Evolutionary conservation across 2,797 vertebrate species (phyloP).

Genomic region (Tympanoctomys barrerae): DNA sequence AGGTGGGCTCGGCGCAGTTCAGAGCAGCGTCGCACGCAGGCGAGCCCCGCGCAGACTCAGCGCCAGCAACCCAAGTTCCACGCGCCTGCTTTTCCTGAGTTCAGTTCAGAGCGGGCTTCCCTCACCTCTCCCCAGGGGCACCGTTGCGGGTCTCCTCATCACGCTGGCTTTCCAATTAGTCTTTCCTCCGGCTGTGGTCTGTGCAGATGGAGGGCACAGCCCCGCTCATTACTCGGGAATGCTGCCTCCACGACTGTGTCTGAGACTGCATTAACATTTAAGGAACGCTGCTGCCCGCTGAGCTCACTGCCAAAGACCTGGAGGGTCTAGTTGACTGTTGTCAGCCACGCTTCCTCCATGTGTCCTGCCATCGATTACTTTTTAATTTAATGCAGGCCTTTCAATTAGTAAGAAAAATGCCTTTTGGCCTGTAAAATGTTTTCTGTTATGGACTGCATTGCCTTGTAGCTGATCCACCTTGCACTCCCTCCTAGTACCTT

Average conservation of each 20-base stretch:
- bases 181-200: not conserved
- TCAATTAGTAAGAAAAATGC: not conserved
- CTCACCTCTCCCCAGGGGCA: not conserved
- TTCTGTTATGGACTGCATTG: not conserved
- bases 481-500: accelerated
- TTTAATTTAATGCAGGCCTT: not conserved
- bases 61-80: not conserved
- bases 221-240: not conserved
- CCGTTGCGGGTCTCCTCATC: not conserved
- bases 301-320: not conserved
- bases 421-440: not conserved
- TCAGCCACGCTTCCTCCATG: not conserved
- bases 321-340: not conserved
- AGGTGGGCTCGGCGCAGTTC: not conserved
- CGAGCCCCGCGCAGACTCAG: not conserved
- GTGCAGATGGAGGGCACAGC: not conserved
- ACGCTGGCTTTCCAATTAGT: not conserved
- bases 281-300: accelerated
- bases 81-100: not conserved
- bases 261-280: too few species aligned
- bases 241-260: accelerated
- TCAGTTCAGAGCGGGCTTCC: not conserved
- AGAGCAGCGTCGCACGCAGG: accelerated
- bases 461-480: not conserved
- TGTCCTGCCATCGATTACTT: not conserved